Percentiles rank a stretch among this genome's conserved stretches.
Conservation (phyloP, 2,888 invertebrate genomes). For the Drosophila picticornis region DNA sequence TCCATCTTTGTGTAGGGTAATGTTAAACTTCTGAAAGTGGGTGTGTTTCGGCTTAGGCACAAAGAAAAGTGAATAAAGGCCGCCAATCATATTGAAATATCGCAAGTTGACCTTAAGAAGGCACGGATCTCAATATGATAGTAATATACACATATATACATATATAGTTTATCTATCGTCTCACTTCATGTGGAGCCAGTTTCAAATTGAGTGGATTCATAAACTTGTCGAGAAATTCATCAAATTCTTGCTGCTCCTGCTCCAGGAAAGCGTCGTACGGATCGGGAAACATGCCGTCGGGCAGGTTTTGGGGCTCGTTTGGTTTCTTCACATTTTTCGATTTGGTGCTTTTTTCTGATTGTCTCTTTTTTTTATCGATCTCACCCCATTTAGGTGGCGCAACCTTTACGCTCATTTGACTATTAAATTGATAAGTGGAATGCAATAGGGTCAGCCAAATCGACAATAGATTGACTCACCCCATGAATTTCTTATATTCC, state of each 20-base stretch:
- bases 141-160: neutral
- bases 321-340: neutral
- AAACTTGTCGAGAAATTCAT: slow-evolving; percentile 42
- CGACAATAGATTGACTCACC: slow-evolving; percentile 14
- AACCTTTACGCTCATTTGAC: neutral
- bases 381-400: neutral
- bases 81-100: slow-evolving; percentile 77
- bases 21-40: slow-evolving; percentile 67
- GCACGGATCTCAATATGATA: no score
- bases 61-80: slow-evolving; percentile 75
- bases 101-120: slow-evolving; percentile 79
- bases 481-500: slow-evolving; percentile 55
- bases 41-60: slow-evolving; percentile 71
- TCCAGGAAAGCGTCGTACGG: slow-evolving; percentile 64
- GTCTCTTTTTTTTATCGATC: neutral
- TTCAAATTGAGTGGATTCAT: slow-evolving; percentile 62
- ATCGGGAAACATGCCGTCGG: slow-evolving; percentile 66
- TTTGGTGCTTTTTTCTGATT: neutral
- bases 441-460: neutral
- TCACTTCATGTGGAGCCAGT: slow-evolving; percentile 70
- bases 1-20: slow-evolving; percentile 70
- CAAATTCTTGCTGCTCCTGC: slow-evolving; percentile 55
- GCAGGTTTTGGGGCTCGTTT: slow-evolving; percentile 60
- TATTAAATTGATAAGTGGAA: neutral
- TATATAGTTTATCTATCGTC: neutral